Evolutionary conservation across 2,888 invertebrate genomes (phyloP).

Genomic region (Leptinotarsa haldemani): DNA sequence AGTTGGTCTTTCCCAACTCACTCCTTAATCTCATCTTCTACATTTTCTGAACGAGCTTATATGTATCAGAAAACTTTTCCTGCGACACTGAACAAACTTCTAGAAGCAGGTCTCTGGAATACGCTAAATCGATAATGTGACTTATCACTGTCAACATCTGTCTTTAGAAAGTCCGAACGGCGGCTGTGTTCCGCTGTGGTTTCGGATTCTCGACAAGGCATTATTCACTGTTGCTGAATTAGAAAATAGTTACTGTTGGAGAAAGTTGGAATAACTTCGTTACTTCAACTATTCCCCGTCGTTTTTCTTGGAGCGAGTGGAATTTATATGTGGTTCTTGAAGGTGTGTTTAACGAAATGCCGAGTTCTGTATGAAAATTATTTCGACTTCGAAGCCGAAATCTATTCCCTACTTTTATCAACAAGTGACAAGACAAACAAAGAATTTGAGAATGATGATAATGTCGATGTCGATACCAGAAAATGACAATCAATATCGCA

Average conservation of each 20-base stretch:
- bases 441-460: no score
- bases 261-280: conserved; percentile 38
- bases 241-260: conserved; percentile 49
- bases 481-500: no score
- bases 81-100: not conserved
- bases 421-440: no score
- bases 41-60: not conserved
- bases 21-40: no score
- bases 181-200: conserved; percentile 38
- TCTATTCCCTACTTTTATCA: no score
- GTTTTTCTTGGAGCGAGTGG: conserved; percentile 29
- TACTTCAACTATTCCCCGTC: conserved; percentile 29
- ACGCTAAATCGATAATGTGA: conserved; percentile 37
- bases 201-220: conserved; percentile 45
- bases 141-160: conserved; percentile 51
- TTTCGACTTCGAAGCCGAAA: no score
- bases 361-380: not conserved
- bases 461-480: no score
- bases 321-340: conserved; percentile 25
- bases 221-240: conserved; percentile 52
- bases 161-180: conserved; percentile 44
- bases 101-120: not conserved
- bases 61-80: not conserved
- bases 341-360: not conserved
- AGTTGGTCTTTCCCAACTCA: no score